These are phyloP conservation scores for Pampusana beccarii DNA, from an alignment of 2,113 vertebrate genomes.

Conservation along the genomic window DNA sequence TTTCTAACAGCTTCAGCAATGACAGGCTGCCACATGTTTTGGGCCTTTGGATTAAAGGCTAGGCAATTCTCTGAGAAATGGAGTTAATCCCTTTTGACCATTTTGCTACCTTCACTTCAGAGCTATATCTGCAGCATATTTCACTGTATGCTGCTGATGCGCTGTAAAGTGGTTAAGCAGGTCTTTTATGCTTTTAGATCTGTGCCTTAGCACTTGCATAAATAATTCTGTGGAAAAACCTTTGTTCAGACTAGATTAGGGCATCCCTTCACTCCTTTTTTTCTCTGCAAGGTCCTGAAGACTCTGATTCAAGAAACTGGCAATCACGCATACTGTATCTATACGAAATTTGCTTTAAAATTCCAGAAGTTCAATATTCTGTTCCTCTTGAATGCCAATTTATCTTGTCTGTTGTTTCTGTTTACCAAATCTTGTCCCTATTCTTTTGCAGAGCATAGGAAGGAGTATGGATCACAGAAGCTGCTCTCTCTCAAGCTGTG, in stretches of 20 bases:
- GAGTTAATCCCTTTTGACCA: neutral
- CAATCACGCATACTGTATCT: neutral
- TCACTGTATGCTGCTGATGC: neutral
- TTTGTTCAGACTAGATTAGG: neutral
- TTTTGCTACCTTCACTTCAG: neutral
- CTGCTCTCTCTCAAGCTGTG: neutral
- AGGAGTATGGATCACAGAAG: neutral
- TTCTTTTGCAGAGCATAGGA: neutral
- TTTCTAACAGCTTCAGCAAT: neutral
- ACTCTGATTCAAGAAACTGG: neutral
- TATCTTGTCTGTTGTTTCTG: neutral
- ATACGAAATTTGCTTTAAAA: neutral
- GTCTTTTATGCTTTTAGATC: neutral
- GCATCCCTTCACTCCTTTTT: neutral
- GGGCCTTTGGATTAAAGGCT: neutral
- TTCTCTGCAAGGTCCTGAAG: neutral
- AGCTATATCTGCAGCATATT: neutral
- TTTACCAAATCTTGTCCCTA: neutral
- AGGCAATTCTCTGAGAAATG: neutral
- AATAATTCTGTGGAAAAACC: neutral
- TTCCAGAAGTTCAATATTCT: neutral
- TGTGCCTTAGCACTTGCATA: neutral
- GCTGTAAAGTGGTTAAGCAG: neutral
- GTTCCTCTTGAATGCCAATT: neutral
- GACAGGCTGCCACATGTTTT: neutral